Base-by-base conservation (phyloP, 30 jellyfish, hydroid and myxozoan species). In the Sanderia malayensis region DNA sequence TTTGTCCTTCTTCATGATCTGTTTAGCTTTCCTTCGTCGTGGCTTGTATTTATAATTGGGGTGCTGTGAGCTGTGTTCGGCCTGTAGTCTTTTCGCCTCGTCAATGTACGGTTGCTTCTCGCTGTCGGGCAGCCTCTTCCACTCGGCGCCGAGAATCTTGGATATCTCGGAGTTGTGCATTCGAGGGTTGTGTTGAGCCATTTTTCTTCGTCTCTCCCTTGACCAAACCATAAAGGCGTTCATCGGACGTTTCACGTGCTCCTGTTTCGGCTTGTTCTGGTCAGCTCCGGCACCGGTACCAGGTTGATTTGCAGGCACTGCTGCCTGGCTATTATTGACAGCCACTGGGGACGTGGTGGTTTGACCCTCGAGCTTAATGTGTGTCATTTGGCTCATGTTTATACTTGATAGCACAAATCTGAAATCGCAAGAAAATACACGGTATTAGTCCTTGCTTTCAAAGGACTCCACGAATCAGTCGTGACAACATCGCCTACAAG, bases 161-260 rank as follows among this genome's bases (percentile, higher is more conserved):
- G 99, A 94, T 32, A 94, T 94, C 62, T 94, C 99, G 4, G 97
- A 86, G 76, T 94, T 94, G 64, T 94, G 99, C 99, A 94, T 94
- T 28, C 97, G 84, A 2, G 99, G 99, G 74, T 94, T 86, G 59
- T 81, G 92, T 45, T 83, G 96, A 1, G 99, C 96, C 97, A 94
- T 94, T 68, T 86, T 86, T 66, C 95, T 74, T 79, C 99, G 61
- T 28, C 93, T 33, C 49, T 87, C 97, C 28, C 96, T 85, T 26
- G 97, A 86, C 99, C 99, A 94, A 2, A 94, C 99, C 99, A 94
- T 94, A 59, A 94, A 94, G 0, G 99, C 99, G 78, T 94, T 94
- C 99, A 94, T 94, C 9, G 99, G 99, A 31, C 99, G 89, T 67
- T 94, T 94, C 7, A 94, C 96, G 52, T 94, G 99, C 17, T 86